A percentile compares a stretch with the other conserved stretches of the same genome.
Evolutionary conservation across 2,797 vertebrate genomes (phyloP).

Genomic region (Intellagama lesueurii): DNA sequence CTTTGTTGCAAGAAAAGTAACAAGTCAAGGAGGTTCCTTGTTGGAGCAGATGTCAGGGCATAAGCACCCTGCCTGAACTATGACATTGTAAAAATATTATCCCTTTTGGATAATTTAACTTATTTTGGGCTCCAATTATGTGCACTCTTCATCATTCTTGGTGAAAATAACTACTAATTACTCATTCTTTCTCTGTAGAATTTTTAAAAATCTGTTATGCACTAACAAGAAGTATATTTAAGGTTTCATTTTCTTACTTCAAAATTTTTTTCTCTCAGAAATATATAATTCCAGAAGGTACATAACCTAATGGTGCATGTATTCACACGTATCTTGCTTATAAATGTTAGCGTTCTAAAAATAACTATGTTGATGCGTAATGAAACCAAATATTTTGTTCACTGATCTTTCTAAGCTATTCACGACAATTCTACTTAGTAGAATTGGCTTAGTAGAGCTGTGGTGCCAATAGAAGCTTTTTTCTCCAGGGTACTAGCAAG

Average conservation of each 20-base stretch:
- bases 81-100: slow-evolving; percentile 36
- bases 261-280: slow-evolving; percentile 17
- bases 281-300: not conserved
- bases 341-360: slow-evolving; percentile 15
- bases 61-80: not conserved
- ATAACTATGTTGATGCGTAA: not conserved
- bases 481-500: not conserved
- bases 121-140: slow-evolving; percentile 4
- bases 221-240: slow-evolving; percentile 8
- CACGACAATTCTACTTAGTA: not conserved
- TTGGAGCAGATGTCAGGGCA: slow-evolving; percentile 25
- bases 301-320: not conserved
- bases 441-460: not conserved
- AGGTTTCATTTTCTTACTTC: slow-evolving; percentile 1
- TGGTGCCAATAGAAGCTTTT: not conserved
- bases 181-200: slow-evolving; percentile 34
- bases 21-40: not conserved
- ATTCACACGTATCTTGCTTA: not conserved
- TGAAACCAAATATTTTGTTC: not conserved
- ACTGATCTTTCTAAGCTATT: not conserved
- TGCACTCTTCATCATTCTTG: slow-evolving; percentile 30
- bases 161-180: slow-evolving; percentile 36
- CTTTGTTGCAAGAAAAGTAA: not conserved
- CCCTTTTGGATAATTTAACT: slow-evolving; percentile 5
- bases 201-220: slow-evolving; percentile 7